Evolutionary conservation across 2,797 vertebrate species (phyloP).

Genomic region (Cercopithecus petaurista): DNA sequence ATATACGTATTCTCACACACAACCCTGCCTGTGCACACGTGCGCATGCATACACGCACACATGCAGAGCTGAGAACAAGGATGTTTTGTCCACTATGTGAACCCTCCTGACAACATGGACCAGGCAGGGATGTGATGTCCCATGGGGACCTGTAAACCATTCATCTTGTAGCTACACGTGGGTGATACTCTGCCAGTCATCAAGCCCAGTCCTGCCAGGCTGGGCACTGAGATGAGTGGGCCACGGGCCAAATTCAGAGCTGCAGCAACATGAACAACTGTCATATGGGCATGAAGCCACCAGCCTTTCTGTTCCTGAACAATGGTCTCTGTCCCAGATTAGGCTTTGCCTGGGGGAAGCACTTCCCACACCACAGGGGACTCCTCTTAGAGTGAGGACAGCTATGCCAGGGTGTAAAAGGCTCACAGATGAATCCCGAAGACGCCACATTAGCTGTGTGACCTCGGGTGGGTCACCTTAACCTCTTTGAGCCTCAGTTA

Average conservation of each 20-base stretch:
- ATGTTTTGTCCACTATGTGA: background rate
- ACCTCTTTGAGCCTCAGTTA: background rate
- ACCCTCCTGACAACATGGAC: background rate
- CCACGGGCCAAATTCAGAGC: slow-evolving; percentile 32
- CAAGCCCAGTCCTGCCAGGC: background rate
- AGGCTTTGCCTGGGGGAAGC: background rate
- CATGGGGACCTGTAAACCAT: background rate
- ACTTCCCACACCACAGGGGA: background rate
- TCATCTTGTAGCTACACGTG: background rate
- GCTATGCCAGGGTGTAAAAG: background rate
- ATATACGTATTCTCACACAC: background rate
- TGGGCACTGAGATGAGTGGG: background rate
- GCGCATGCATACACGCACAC: background rate
- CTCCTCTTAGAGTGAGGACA: background rate
- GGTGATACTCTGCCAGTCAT: background rate
- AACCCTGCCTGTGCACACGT: background rate
- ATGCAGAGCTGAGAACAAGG: background rate
- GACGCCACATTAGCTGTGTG: background rate
- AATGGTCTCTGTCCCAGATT: background rate
- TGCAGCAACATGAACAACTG: background rate
- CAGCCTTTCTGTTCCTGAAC: background rate
- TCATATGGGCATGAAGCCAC: background rate
- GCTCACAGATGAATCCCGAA: background rate
- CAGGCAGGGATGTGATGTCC: background rate
- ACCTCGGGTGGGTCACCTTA: background rate